These are phyloP conservation scores for Parasteatoda lunata DNA, from an alignment of 2,888 invertebrate species.

Conservation along the genomic window DNA sequence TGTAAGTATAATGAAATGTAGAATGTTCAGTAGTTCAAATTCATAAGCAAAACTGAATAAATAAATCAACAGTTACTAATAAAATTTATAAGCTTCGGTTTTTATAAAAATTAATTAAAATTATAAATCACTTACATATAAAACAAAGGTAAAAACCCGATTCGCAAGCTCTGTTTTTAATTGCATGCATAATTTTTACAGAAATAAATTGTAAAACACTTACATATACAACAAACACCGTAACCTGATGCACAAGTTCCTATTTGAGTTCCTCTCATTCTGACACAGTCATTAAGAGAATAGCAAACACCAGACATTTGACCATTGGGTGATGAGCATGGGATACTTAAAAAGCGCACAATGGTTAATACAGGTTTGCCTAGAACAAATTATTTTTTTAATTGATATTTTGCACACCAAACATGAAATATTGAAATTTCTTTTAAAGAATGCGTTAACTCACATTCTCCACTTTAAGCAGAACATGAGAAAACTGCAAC, in stretches of 20 bases:
- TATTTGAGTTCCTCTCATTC: slow-evolving; percentile 83
- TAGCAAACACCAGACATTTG: slow-evolving; percentile 78
- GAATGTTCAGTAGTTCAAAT: no score
- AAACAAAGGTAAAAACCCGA: no score
- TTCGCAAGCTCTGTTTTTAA: no score
- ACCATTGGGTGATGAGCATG: slow-evolving; percentile 84
- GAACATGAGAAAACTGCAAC: no score
- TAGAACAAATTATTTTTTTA: slow-evolving; percentile 73
- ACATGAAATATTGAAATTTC: not conserved
- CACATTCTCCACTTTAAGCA: no score
- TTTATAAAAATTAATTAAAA: no score
- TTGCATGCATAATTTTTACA: no score
- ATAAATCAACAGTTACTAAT: no score
- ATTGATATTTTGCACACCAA: slow-evolving; percentile 8
- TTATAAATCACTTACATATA: no score
- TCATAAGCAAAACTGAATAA: no score
- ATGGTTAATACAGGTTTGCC: slow-evolving; percentile 87
- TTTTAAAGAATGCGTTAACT: not conserved
- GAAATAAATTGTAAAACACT: slow-evolving; percentile 73
- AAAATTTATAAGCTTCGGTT: no score
- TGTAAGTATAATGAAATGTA: no score
- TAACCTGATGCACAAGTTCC: slow-evolving; percentile 85
- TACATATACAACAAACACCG: slow-evolving; percentile 88
- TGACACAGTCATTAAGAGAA: slow-evolving; percentile 79
- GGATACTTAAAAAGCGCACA: slow-evolving; percentile 85